These are phyloP conservation scores for Dendroctonus valens DNA, from an alignment of 1,140 invertebrate genomes.

Conservation along the genomic window DNA sequence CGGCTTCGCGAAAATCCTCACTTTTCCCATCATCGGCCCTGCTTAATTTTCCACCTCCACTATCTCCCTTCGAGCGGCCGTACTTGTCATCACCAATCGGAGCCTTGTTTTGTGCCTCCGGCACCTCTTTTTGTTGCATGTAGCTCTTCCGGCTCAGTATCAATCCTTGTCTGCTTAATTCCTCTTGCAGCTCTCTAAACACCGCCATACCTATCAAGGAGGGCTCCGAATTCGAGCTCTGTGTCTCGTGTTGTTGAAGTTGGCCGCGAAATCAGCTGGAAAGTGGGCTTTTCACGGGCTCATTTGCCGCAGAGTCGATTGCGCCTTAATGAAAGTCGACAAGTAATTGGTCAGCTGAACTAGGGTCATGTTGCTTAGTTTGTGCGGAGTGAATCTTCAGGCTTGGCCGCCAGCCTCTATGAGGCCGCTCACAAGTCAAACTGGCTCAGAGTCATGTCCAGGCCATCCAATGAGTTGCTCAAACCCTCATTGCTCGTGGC, in stretches of 20 bases:
- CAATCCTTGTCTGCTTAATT: constrained; percentile 57
- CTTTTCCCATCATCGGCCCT: constrained; percentile 14
- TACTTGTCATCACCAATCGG: constrained; percentile 59
- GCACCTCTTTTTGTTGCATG: constrained; percentile 47
- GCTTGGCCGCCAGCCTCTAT: constrained; percentile 71
- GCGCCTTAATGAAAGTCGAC: constrained; percentile 61
- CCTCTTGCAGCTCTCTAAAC: constrained; percentile 77
- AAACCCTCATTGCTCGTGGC: constrained; percentile 35
- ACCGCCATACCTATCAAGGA: constrained; percentile 78
- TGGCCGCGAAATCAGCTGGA: constrained; percentile 63
- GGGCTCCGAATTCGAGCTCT: constrained; percentile 43
- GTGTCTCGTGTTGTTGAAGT: constrained; percentile 59
- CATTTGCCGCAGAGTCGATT: constrained; percentile 33
- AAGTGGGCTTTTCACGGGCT: constrained; percentile 42
- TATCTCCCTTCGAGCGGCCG: constrained; percentile 68
- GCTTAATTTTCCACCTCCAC: constrained; percentile 53
- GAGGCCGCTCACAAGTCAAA: constrained; percentile 75
- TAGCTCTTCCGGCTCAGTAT: constrained; percentile 47
- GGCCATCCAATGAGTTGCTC: constrained; percentile 51
- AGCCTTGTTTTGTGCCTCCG: constrained; percentile 40
- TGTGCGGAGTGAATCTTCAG: constrained; percentile 72
- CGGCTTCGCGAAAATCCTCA: too few relatives aligned
- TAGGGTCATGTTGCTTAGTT: constrained; percentile 80
- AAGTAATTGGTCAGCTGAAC: constrained; percentile 79
- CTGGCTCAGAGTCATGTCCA: constrained; percentile 78